Conservation (phyloP, 2,888 invertebrate species). For the Andrena bicolor region DNA sequence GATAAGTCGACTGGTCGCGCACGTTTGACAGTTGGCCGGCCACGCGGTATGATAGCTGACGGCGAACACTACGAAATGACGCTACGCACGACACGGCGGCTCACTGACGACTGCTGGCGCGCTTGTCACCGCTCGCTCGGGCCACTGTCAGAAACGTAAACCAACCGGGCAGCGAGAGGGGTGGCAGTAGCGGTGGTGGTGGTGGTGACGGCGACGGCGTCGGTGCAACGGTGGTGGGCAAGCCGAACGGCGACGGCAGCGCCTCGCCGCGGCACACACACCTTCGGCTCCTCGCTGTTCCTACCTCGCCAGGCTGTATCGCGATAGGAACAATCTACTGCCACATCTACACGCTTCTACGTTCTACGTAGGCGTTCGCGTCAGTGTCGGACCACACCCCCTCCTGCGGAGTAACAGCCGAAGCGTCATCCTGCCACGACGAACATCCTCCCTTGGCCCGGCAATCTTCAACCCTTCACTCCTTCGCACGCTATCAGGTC, state of each 20-base stretch:
- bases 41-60: conserved; percentile 59
- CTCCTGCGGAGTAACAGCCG: conserved; percentile 25
- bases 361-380: conserved; percentile 65
- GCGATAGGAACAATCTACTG: conserved; percentile 25
- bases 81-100: conserved; percentile 62
- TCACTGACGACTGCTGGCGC: conserved; percentile 76
- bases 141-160: conserved; percentile 75
- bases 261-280: conserved; percentile 53
- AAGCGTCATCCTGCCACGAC: conserved; percentile 43
- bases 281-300: conserved; percentile 35
- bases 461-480: background rate
- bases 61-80: conserved; percentile 23
- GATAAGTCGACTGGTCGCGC: conserved; percentile 6
- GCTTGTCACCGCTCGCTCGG: conserved; percentile 76
- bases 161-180: conserved; percentile 59
- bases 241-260: conserved; percentile 63
- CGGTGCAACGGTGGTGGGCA: conserved; percentile 51
- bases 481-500: conserved; percentile 7
- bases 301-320: conserved; percentile 42
- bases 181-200: conserved; percentile 31
- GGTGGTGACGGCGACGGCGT: conserved; percentile 48
- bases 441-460: conserved; percentile 26
- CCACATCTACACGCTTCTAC: conserved; percentile 36
- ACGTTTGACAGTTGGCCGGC: conserved; percentile 71
- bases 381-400: conserved; percentile 55